Evolutionary conservation across 2,888 invertebrate genomes (phyloP).

Genomic region (Rhagonycha fulva): DNA sequence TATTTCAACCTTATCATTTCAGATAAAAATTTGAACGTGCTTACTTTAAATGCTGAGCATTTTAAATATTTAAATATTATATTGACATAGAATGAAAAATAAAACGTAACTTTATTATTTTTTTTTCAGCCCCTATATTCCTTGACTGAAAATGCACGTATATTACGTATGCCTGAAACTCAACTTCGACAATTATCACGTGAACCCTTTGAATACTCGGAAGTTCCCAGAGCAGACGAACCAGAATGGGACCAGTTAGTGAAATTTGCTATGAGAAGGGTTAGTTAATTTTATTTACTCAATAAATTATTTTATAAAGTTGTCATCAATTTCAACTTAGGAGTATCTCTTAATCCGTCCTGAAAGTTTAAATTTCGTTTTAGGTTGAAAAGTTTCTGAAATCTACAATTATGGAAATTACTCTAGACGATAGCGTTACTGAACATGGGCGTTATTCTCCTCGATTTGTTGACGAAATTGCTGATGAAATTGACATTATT

Average conservation of each 20-base stretch:
- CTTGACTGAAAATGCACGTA: slow-evolving; percentile 72
- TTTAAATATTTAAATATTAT: no score
- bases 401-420: slow-evolving; percentile 76
- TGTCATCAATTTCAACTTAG: not conserved
- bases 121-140: slow-evolving; percentile 48
- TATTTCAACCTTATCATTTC: not conserved
- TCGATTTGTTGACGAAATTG: slow-evolving; percentile 81
- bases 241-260: slow-evolving; percentile 81
- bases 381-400: slow-evolving; percentile 70
- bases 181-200: slow-evolving; percentile 71
- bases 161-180: slow-evolving; percentile 69
- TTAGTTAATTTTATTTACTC: slow-evolving; percentile 44
- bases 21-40: not conserved
- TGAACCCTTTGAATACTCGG: slow-evolving; percentile 75
- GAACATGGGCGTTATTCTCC: slow-evolving; percentile 76
- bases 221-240: slow-evolving; percentile 72
- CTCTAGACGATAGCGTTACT: slow-evolving; percentile 75
- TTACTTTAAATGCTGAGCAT: not conserved
- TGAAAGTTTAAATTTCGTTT: slow-evolving; percentile 8
- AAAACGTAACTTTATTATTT: no score
- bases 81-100: no score
- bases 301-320: not conserved
- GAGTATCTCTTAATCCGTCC: not conserved
- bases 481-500: slow-evolving; percentile 79
- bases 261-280: slow-evolving; percentile 76